Evolutionary conservation across 1,140 invertebrate genomes (phyloP).

Genomic region (Asobara japonica): DNA sequence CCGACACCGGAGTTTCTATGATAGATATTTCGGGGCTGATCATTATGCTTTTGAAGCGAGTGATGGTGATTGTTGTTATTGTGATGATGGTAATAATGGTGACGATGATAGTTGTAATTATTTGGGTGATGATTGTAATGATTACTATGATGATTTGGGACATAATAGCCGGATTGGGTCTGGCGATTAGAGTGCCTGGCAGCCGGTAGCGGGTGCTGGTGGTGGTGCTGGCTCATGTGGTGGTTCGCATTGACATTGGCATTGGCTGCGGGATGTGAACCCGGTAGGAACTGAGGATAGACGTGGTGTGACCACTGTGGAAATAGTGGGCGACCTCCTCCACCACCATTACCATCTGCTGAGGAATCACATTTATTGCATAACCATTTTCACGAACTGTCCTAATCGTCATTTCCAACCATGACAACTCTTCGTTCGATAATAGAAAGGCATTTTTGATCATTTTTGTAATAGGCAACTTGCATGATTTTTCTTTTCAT

Average conservation of each 20-base stretch:
- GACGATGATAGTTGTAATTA: constrained; percentile 64
- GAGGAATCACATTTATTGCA: constrained; percentile 62
- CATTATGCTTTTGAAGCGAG: constrained; percentile 70
- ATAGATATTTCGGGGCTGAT: constrained; percentile 70
- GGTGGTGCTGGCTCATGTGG: constrained; percentile 67
- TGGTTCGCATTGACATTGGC: constrained; percentile 67
- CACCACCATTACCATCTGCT: constrained; percentile 66
- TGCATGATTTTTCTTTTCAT: too few relatives aligned
- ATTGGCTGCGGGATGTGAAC: constrained; percentile 80
- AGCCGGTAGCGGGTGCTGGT: constrained; percentile 67
- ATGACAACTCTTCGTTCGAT: constrained; percentile 1
- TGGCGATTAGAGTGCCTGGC: constrained; percentile 64
- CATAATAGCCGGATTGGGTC: constrained; percentile 60
- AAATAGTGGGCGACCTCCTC: constrained; percentile 79
- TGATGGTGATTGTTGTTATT: constrained; percentile 67
- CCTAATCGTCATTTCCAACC: constrained; percentile 26
- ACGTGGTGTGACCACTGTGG: constrained; percentile 93
- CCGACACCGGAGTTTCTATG: constrained; percentile 73
- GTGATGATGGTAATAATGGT: constrained; percentile 64
- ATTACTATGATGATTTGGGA: constrained; percentile 65
- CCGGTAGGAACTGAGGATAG: constrained; percentile 89
- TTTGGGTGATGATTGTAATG: constrained; percentile 64
- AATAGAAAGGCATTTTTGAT: too few relatives aligned
- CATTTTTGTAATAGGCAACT: too few relatives aligned
- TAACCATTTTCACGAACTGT: constrained; percentile 38